Evolutionary conservation across 2,888 invertebrate genomes (phyloP).

Genomic region (Hemaris fuciformis): DNA sequence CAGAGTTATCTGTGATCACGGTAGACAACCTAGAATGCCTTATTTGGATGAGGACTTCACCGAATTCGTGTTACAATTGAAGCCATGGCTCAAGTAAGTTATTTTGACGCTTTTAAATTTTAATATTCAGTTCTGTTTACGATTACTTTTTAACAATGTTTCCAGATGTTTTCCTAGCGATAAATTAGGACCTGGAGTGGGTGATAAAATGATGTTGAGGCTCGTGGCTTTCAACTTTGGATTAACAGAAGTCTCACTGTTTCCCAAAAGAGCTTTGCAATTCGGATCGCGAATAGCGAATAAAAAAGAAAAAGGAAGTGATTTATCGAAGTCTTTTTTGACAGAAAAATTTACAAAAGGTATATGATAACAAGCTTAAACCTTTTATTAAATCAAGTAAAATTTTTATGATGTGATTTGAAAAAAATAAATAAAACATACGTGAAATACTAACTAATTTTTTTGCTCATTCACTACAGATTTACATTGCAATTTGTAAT

Average conservation of each 20-base stretch:
- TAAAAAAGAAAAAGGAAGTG: slow-evolving; percentile 92
- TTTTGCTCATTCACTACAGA: background rate
- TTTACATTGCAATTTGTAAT: slow-evolving; percentile 30
- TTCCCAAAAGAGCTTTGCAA: slow-evolving; percentile 97
- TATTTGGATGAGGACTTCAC: slow-evolving; percentile 88
- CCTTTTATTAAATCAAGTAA: background rate
- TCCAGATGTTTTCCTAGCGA: slow-evolving; percentile 82
- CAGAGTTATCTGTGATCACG: slow-evolving; percentile 94
- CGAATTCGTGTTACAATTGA: slow-evolving; percentile 82
- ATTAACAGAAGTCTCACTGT: slow-evolving; percentile 81
- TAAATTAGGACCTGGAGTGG: slow-evolving; percentile 87
- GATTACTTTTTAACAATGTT: slow-evolving; percentile 19
- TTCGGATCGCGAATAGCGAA: slow-evolving; percentile 98
- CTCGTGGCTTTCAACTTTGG: slow-evolving; percentile 86
- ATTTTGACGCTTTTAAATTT: too few species aligned
- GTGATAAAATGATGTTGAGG: slow-evolving; percentile 96
- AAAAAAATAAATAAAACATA: background rate
- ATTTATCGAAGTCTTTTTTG: slow-evolving; percentile 81
- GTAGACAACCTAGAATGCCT: slow-evolving; percentile 90
- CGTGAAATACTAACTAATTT: background rate
- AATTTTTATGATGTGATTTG: background rate
- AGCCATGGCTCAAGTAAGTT: slow-evolving; percentile 85
- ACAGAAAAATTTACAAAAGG: background rate
- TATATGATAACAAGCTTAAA: background rate
- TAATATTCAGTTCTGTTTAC: too few species aligned